Percentiles rank a stretch among this genome's conserved stretches.
phyloP scores from a whole-genome alignment of 2,113 vertebrate species.

The Notothenia coriiceps region DNA sequence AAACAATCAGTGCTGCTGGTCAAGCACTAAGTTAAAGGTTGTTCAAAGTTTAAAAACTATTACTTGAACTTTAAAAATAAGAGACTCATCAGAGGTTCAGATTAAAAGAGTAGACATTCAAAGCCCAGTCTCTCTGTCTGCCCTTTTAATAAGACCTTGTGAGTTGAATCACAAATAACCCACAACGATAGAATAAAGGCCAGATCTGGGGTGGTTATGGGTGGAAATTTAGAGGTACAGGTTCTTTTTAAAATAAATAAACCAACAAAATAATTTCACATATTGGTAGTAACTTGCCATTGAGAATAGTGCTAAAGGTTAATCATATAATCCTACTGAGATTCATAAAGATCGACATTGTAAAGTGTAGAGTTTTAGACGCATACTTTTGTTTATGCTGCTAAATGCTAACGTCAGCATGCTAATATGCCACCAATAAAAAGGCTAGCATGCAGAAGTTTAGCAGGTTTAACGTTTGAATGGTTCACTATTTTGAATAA shows the following conservation, averaged over 20 bases:
- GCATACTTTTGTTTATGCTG: background rate
- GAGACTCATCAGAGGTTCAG: slow-evolving; percentile 15
- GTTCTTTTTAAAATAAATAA: background rate
- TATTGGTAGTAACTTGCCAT: no score
- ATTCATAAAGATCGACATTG: no score
- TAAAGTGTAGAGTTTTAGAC: no score
- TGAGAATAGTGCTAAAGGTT: no score
- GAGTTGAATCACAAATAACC: background rate
- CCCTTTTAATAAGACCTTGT: background rate
- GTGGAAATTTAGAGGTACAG: background rate
- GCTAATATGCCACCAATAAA: background rate
- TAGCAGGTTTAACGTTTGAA: background rate
- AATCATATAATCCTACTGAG: no score
- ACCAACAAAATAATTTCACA: no score
- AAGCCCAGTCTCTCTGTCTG: slow-evolving; percentile 1
- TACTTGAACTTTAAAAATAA: slow-evolving; percentile 34
- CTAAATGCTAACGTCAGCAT: background rate
- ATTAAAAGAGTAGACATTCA: background rate
- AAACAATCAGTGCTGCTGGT: slow-evolving; percentile 21
- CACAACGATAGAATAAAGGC: background rate
- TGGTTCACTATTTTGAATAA: background rate
- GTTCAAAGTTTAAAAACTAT: slow-evolving; percentile 10
- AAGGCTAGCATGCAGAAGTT: background rate
- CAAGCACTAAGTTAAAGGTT: background rate
- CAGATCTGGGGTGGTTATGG: no score